Percentiles rank a stretch among this genome's conserved stretches.
Evolutionary conservation across 2,797 vertebrate species (phyloP).

Genomic region (Pantherophis alleghaniensis): DNA sequence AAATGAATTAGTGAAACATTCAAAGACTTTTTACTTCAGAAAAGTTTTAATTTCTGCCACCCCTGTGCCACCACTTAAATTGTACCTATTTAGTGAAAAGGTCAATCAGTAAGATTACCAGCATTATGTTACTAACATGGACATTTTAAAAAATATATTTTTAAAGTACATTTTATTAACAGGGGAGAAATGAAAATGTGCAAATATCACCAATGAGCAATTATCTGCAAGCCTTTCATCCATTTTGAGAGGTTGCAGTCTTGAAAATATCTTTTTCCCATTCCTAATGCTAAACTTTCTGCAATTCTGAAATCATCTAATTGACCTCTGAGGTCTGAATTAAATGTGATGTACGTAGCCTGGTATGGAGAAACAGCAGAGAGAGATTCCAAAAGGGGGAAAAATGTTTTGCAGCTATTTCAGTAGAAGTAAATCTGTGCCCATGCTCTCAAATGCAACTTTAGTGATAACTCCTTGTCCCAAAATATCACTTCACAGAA

Average conservation of each 20-base stretch:
- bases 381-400: background rate
- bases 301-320: slow-evolving; percentile 15
- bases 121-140: background rate
- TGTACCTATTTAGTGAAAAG: slow-evolving; percentile 45
- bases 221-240: background rate
- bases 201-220: background rate
- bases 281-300: background rate
- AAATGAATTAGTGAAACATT: slow-evolving; percentile 58
- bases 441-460: background rate
- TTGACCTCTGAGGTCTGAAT: slow-evolving; percentile 1
- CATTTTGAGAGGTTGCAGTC: background rate
- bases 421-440: background rate
- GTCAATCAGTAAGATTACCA: background rate
- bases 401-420: background rate
- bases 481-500: background rate
- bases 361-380: background rate
- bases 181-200: background rate
- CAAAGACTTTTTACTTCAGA: slow-evolving; percentile 42
- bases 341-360: background rate
- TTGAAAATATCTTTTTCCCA: background rate
- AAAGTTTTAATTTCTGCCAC: slow-evolving; percentile 48
- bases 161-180: background rate
- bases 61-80: slow-evolving; percentile 23
- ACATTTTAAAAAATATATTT: background rate
- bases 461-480: background rate